Percentiles rank a stretch among this genome's conserved stretches.
These are phyloP conservation scores for Opisthocomus hoazin DNA, from an alignment of 2,113 vertebrate species.

Conservation along the genomic window DNA sequence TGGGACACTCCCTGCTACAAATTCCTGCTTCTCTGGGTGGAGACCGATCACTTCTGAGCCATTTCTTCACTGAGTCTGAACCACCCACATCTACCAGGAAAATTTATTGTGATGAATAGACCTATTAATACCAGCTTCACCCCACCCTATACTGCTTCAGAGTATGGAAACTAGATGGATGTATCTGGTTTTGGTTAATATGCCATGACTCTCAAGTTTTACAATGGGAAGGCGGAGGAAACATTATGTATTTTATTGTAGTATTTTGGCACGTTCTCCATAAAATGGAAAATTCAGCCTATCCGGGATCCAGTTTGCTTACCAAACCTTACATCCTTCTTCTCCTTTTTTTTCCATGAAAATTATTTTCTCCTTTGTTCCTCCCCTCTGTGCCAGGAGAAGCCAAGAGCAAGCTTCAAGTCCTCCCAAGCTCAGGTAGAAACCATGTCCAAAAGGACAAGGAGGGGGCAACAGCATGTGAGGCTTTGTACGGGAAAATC, in stretches of 20 bases:
- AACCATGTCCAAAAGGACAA: background rate
- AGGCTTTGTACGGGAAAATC: background rate
- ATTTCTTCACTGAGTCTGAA: constrained; percentile 39
- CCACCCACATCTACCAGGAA: constrained; percentile 46
- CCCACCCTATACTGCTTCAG: constrained; percentile 43
- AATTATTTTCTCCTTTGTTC: background rate
- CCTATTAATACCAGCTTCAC: constrained; percentile 51
- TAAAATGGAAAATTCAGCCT: constrained; percentile 28
- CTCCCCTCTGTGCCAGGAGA: background rate
- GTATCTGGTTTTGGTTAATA: constrained; percentile 50
- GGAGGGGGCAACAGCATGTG: rapidly evolving
- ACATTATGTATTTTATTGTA: constrained; percentile 30
- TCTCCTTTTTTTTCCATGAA: background rate
- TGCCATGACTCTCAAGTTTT: constrained; percentile 32
- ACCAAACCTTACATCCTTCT: background rate
- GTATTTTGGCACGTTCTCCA: background rate
- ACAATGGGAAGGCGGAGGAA: constrained; percentile 36
- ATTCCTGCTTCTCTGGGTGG: constrained; percentile 44
- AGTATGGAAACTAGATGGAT: constrained; percentile 42
- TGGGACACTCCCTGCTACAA: constrained; percentile 15
- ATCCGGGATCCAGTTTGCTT: background rate
- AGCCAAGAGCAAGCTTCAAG: background rate
- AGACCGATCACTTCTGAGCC: constrained; percentile 49
- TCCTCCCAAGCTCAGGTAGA: background rate
- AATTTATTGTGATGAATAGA: constrained; percentile 48